Conservation (phyloP, 2,888 invertebrate genomes). For the Melieria picta region DNA sequence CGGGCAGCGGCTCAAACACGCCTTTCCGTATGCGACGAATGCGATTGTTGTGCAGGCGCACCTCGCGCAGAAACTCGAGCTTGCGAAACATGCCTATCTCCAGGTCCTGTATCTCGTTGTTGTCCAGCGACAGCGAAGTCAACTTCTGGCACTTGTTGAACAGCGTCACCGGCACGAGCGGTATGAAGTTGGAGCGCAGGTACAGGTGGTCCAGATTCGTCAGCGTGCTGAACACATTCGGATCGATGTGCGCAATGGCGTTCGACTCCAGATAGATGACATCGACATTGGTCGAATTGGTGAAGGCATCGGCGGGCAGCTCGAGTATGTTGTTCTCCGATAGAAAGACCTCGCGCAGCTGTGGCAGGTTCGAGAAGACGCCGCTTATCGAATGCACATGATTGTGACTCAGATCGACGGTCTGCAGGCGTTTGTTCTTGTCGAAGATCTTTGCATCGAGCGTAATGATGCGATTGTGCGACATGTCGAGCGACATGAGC, state of each 20-base stretch:
- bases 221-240: slow-evolving; percentile 80
- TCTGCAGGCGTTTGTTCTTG: slow-evolving; percentile 79
- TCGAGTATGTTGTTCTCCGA: slow-evolving; percentile 90
- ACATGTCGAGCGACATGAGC: slow-evolving; percentile 85
- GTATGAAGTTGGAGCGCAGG: slow-evolving; percentile 87
- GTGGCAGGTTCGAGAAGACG: slow-evolving; percentile 82
- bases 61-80: slow-evolving; percentile 77
- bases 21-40: slow-evolving; percentile 79
- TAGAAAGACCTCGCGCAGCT: slow-evolving; percentile 83
- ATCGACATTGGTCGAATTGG: slow-evolving; percentile 78
- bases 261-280: slow-evolving; percentile 89
- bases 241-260: slow-evolving; percentile 80
- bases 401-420: slow-evolving; percentile 88
- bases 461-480: slow-evolving; percentile 85
- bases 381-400: slow-evolving; percentile 87
- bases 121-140: slow-evolving; percentile 85
- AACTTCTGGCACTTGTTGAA: slow-evolving; percentile 81
- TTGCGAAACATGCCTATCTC: slow-evolving; percentile 84
- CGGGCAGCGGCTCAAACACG: slow-evolving; percentile 83
- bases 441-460: slow-evolving; percentile 80
- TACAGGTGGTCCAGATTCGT: slow-evolving; percentile 83
- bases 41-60: slow-evolving; percentile 85
- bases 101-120: slow-evolving; percentile 83
- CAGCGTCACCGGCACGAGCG: slow-evolving; percentile 79
- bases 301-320: slow-evolving; percentile 82